Base-by-base conservation (phyloP, 2,888 invertebrate species). In the Drosophila sordidapex region DNA sequence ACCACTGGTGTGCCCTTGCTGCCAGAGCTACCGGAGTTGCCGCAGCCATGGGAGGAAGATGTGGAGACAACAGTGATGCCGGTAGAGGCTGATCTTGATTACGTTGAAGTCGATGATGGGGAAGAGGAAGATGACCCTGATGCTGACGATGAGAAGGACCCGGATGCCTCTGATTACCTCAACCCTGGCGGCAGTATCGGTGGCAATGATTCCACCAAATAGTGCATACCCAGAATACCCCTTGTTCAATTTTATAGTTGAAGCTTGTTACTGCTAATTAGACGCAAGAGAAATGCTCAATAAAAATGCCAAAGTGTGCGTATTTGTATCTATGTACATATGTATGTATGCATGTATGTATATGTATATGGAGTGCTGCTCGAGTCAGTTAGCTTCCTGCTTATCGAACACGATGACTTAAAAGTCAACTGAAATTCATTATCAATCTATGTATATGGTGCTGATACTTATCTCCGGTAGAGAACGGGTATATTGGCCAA, bases 131-230 rank as follows among this genome's bases (percentile, higher is more conserved):
- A 15, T 10, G 27, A 58, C 1, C n/a, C 1, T 25, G 15, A 35
- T 11, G 27, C 18, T 13, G 36, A 46, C 15, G 31, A 8, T 13
- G 64, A 51, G 1, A 21, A 48, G 21, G 65, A 54, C 15, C 4
- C n/a, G 8, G 43, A 72, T 27, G 15, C 11, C 7, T n/a, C 1
- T 0, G 65, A 52, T 6, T 56, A 25, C 6, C 0, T 18, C 0
- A 65, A 60, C 48, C 8, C 2, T 1, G 36, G 38, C 27, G 74
- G 60, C 27, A 66, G 74, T 53, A 74, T 74, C 31, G 73, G 74
- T 18, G 61, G 74, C 38, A 59, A 52, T 27, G 74, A 74, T 49
- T n/a, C 18, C 10, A 25, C 43, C 6, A 36, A 31, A 48, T 56
- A 40, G 15, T n/a, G 15, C n/a, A 40, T 49, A 13, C 36, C 31